Evolutionary conservation across 2,113 vertebrate genomes (phyloP).

Genomic region (Dinomys branickii): DNA sequence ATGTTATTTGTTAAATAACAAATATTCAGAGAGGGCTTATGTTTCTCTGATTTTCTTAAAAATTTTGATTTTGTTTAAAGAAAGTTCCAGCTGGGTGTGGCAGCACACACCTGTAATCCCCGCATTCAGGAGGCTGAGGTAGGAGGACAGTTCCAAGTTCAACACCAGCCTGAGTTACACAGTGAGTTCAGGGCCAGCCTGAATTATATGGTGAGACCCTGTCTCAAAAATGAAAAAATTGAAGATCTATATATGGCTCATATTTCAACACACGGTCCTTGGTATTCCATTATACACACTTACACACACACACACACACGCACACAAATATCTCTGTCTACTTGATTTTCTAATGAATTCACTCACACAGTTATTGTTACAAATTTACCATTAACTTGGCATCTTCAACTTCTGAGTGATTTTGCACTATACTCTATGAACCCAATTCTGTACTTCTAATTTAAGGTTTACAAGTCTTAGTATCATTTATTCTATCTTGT

Average conservation of each 20-base stretch:
- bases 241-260: neutral
- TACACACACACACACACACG: no score
- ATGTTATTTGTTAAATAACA: neutral
- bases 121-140: neutral
- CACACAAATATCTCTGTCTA: neutral
- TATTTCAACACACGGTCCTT: neutral
- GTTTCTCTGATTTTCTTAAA: neutral
- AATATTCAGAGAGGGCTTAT: neutral
- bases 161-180: neutral
- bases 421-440: neutral
- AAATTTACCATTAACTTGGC: neutral
- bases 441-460: constrained; percentile 12
- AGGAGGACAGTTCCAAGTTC: neutral
- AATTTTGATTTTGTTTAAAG: neutral
- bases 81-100: neutral
- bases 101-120: neutral
- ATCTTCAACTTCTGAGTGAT: neutral
- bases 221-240: neutral
- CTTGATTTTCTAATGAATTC: neutral
- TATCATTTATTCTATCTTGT: neutral
- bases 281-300: neutral
- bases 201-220: neutral
- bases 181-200: neutral
- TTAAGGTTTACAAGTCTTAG: neutral
- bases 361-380: neutral